phyloP scores from a whole-genome alignment of 2,797 vertebrate genomes.

The Enteromius unitaeniatus region DNA sequence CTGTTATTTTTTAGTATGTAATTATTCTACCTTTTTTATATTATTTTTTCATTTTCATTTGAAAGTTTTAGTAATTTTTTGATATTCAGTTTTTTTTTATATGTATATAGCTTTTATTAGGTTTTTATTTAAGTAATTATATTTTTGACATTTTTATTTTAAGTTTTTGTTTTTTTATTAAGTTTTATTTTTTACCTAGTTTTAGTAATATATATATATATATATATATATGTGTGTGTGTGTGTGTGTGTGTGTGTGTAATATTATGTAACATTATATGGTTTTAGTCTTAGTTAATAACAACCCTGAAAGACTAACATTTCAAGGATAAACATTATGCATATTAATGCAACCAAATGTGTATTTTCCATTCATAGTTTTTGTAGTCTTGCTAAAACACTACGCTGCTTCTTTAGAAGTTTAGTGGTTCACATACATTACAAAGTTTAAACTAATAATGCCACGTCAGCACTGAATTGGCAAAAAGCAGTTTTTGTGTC shows the following conservation, averaged over 20 bases:
- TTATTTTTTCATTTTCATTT: too few relatives aligned
- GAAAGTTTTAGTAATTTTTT: too few relatives aligned
- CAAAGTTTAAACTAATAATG: constrained; percentile 17
- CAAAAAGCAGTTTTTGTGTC: constrained; percentile 46
- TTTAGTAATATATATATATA: too few relatives aligned
- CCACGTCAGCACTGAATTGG: constrained; percentile 42
- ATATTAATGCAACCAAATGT: constrained; percentile 25
- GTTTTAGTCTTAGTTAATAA: background rate
- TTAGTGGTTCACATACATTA: background rate
- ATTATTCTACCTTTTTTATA: too few relatives aligned
- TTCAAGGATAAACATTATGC: constrained; percentile 20
- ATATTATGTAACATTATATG: background rate
- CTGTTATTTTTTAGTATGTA: too few relatives aligned
- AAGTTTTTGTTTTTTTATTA: too few relatives aligned
- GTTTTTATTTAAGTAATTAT: background rate
- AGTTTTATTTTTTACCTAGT: background rate
- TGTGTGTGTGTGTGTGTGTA: background rate
- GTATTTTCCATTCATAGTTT: background rate
- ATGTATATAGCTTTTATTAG: background rate
- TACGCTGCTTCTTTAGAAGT: background rate
- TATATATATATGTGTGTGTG: background rate
- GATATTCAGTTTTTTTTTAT: background rate
- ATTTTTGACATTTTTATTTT: too few relatives aligned
- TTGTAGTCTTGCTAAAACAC: background rate
- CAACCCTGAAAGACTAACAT: background rate